phyloP scores from a whole-genome alignment of 2,113 vertebrate species.

The Lepidothrix coronata region DNA sequence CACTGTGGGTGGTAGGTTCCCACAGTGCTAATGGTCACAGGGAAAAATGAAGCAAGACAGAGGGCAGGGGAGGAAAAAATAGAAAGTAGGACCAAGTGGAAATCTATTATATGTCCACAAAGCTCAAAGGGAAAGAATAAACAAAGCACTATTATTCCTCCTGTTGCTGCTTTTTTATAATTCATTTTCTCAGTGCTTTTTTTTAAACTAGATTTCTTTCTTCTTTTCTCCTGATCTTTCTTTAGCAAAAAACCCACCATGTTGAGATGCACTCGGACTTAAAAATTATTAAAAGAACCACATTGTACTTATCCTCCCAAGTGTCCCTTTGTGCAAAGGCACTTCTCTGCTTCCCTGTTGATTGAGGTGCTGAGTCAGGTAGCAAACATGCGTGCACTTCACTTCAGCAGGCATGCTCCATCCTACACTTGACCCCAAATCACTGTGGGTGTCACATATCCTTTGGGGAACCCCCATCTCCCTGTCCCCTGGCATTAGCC shows the following conservation, averaged over 20 bases:
- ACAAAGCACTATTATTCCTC: conserved; percentile 33
- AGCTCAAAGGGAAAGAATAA: conserved; percentile 43
- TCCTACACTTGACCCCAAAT: not conserved
- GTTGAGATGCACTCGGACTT: not conserved
- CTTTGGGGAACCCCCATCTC: not conserved
- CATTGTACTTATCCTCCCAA: not conserved
- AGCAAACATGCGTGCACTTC: not conserved
- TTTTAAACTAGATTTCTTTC: not conserved
- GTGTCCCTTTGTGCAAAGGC: not conserved
- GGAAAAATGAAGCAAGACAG: conserved; percentile 2
- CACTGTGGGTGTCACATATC: fast-evolving
- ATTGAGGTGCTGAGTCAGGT: not conserved
- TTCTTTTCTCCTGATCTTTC: conserved; percentile 2
- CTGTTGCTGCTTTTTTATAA: not conserved
- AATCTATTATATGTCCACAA: conserved; percentile 27
- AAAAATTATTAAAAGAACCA: not conserved
- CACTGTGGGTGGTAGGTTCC: conserved; percentile 41
- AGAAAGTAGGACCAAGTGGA: conserved; percentile 38
- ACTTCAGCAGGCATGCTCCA: not conserved
- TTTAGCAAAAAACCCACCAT: not conserved
- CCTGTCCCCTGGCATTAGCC: not conserved
- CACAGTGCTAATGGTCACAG: not conserved
- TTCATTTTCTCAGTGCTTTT: not conserved
- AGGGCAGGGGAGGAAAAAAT: not conserved
- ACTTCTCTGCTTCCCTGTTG: not conserved